Evolutionary conservation across 2,888 invertebrate species (phyloP).

Genomic region (Choristoneura rosaceana): DNA sequence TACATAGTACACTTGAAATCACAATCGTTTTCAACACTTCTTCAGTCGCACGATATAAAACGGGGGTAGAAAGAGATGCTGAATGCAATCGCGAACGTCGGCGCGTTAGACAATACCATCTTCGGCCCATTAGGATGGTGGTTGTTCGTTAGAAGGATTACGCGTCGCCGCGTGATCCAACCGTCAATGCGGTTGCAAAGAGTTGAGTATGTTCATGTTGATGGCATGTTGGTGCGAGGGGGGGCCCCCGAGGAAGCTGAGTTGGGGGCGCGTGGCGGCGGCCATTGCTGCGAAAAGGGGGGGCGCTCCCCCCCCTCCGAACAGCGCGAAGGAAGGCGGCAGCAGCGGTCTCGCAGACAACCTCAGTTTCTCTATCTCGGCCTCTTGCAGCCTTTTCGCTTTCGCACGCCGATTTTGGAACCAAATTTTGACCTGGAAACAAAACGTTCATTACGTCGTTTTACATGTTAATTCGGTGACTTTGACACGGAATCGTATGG

Average conservation of each 20-base stretch:
- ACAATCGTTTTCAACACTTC: no score
- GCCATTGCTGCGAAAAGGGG: constrained; percentile 89
- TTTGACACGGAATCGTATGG: not conserved
- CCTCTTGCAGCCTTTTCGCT: constrained; percentile 98
- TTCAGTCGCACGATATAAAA: no score
- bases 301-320: constrained; percentile 87
- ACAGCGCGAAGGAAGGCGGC: constrained; percentile 90
- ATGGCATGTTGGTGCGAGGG: constrained; percentile 84
- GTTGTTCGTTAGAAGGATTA: constrained; percentile 55
- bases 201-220: constrained; percentile 84
- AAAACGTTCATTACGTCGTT: constrained; percentile 21
- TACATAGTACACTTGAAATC: no score
- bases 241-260: constrained; percentile 85
- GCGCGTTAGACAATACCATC: no score
- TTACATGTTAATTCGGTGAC: not conserved
- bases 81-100: no score
- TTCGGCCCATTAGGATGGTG: constrained; percentile 58
- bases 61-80: no score
- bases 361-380: constrained; percentile 95
- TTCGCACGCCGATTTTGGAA: constrained; percentile 97
- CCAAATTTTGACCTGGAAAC: constrained; percentile 94
- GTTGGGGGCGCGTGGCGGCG: constrained; percentile 87
- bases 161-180: constrained; percentile 71
- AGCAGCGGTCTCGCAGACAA: constrained; percentile 92
- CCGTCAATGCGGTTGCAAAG: constrained; percentile 85